Conservation (phyloP, 2,888 invertebrate genomes). For the Dicyrtoma fusca region DNA sequence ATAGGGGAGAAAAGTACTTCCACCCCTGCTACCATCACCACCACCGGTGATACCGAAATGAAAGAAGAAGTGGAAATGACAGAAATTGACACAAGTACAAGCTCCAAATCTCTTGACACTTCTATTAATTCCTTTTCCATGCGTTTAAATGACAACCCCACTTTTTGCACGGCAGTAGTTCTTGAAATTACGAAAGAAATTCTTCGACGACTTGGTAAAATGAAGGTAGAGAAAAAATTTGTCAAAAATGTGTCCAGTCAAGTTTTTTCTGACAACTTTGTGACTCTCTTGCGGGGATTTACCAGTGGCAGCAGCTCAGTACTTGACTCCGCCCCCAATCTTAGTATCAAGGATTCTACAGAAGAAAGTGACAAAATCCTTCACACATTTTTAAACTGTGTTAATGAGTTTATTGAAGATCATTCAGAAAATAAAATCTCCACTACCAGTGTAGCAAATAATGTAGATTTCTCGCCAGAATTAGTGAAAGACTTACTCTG, state of each 20-base stretch:
- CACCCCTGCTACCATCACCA: too few species aligned
- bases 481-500: conserved; percentile 40
- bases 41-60: neutral
- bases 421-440: neutral
- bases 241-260: conserved; percentile 25
- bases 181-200: conserved; percentile 43
- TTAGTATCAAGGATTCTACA: neutral
- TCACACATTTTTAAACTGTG: conserved; percentile 28
- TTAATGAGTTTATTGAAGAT: conserved; percentile 39
- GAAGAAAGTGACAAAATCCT: conserved; percentile 4
- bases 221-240: conserved; percentile 38
- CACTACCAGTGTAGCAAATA: neutral
- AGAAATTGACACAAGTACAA: too few species aligned
- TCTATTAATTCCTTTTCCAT: too few species aligned
- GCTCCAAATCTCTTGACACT: too few species aligned
- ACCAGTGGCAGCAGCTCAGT: neutral
- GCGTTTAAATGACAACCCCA: conserved; percentile 14
- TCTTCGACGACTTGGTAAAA: conserved; percentile 45
- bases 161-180: conserved; percentile 45
- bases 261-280: conserved; percentile 23
- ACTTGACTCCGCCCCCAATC: too few species aligned
- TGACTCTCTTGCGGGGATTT: conserved; percentile 27
- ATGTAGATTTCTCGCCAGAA: conserved; percentile 36
- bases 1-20: neutral
- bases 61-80: conserved; percentile 2